Conservation (phyloP, 2,797 vertebrate genomes). For the Parambassis ranga region DNA sequence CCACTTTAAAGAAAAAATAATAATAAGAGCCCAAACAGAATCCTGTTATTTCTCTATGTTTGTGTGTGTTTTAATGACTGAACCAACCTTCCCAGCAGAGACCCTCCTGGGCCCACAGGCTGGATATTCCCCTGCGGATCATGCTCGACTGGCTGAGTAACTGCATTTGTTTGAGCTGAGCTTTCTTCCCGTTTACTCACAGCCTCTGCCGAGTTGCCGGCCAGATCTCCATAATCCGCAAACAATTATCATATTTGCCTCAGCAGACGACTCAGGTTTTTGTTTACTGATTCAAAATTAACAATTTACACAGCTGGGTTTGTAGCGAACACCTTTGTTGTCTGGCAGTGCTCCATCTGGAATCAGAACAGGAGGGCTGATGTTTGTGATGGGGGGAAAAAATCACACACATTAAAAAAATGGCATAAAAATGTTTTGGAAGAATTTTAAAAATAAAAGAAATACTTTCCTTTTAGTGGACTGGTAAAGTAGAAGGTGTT, state of each 20-base stretch:
- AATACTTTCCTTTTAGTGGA: no score
- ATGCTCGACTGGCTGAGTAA: slow-evolving; percentile 60
- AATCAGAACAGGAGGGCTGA: slow-evolving; percentile 26
- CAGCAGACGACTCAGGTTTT: slow-evolving; percentile 70
- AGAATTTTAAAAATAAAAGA: no score
- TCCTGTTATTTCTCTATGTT: slow-evolving; percentile 33
- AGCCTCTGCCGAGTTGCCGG: slow-evolving; percentile 71
- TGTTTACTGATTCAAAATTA: slow-evolving; percentile 79
- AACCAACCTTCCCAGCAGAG: slow-evolving; percentile 40
- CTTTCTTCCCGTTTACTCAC: slow-evolving; percentile 78
- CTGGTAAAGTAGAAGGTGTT: neutral
- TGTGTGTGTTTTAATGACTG: slow-evolving; percentile 54
- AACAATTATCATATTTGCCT: slow-evolving; percentile 83
- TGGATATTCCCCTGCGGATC: slow-evolving; percentile 50
- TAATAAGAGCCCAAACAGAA: slow-evolving; percentile 11
- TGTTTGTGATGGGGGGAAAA: slow-evolving; percentile 24
- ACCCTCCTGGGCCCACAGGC: slow-evolving; percentile 39
- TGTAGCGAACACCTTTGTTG: slow-evolving; percentile 69
- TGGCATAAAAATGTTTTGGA: no score
- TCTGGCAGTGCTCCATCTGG: slow-evolving; percentile 61
- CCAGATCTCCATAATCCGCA: slow-evolving; percentile 80
- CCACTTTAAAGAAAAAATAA: no score
- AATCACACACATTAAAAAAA: no score
- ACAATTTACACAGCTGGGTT: slow-evolving; percentile 81
- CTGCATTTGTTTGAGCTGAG: slow-evolving; percentile 77